Base-by-base conservation (phyloP, 1,140 invertebrate genomes). In the Drosophila tani region DNA sequence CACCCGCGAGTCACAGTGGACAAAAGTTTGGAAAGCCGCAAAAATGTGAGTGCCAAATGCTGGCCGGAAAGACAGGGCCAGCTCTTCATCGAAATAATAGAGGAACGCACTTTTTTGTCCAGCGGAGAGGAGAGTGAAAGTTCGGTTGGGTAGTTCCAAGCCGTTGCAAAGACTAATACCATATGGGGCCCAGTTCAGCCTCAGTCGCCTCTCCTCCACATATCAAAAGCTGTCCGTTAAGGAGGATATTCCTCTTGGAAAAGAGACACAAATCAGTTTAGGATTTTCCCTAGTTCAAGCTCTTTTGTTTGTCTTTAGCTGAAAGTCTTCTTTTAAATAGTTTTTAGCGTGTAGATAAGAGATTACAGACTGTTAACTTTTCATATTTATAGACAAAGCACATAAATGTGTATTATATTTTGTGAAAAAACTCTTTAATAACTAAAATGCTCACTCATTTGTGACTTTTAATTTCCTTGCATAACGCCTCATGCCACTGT, bases 1-100 rank as follows among this genome's bases (percentile, higher is more conserved):
- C 15, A 59, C 45, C 84, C 83, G 55, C 51, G 83, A 80, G 80
- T 27, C 58, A 88, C 83, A 88, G 84, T 87, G 83, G 83, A 77
- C 64, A 53, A 64, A 62, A 66, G 58, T 82, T 70, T 46, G 40
- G 15, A 3, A 46, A 14, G 35, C 35, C 35, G 12, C 35, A 38
- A 38, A 59, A 68, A 76, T 38, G 43, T 55, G n/a, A 43, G 40
- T 19, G 5, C 17, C 15, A 14, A 24, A 24, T n/a, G 19, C 38
- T 5, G 9, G 38, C 11, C 15, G 21, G 46, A 29, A 43, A 27
- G 55, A n/a, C 43, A 17, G 6, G 19, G 21, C 19, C 55, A 21
- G 21, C 43, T 35, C 24, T 17, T 38, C 38, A 32, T 17, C 15
- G 11, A 21, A n/a, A 15, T 35, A 40, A n/a, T 19, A 65, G 35